Base-by-base conservation (phyloP, 2,888 invertebrate genomes). In the Elaeidobius kamerunicus region DNA sequence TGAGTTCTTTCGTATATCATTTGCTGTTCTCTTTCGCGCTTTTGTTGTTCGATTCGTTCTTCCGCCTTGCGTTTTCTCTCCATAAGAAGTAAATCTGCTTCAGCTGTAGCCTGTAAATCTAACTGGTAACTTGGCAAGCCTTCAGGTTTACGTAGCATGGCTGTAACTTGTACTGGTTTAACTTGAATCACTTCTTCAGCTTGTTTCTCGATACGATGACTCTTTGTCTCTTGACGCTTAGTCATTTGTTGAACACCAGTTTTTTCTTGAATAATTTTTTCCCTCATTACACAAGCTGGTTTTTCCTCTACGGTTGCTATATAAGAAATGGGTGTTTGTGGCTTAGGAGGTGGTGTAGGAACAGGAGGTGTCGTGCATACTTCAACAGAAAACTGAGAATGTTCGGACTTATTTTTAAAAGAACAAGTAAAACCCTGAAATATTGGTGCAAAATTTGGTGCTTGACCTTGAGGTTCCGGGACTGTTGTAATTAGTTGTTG, bases 81-180 rank as follows among this genome's bases (percentile, higher is more conserved):
- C 60, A 67, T 61, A 20, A 65, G 45, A 28, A 56, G 32, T 19
- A 69, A 51, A 46, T 69, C 67, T 4, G 67, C 66, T 60, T 68
- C 67, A 18, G 63, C 67, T 30, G 60, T 61, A 16, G 67, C 65
- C 16, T 64, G 61, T 67, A 83, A 76, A 67, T 82, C 78, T 68
- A 78, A 78, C 71, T 85, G 84, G 67, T 84, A 84, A 50, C 78
- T 73, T 6, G 84, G 84, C 65, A 85, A 78, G 65, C 73, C 75
- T 61, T 82, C 81, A 14, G 83, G 78, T 70, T 78, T 81, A 52
- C 82, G 82, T 58, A 84, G 73, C 51, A 60, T 45, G 3, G 63
- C 53, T 23, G 62, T 58, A 32, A 65, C 49, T 17, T 61, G 65
- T 15, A 63, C 23, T 3, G 71, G 67, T 58, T 68, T 70, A 43